Percentiles rank a stretch among this genome's conserved stretches.
Conservation (phyloP, 2,113 vertebrate species). For the Pseudopipra pipra region DNA sequence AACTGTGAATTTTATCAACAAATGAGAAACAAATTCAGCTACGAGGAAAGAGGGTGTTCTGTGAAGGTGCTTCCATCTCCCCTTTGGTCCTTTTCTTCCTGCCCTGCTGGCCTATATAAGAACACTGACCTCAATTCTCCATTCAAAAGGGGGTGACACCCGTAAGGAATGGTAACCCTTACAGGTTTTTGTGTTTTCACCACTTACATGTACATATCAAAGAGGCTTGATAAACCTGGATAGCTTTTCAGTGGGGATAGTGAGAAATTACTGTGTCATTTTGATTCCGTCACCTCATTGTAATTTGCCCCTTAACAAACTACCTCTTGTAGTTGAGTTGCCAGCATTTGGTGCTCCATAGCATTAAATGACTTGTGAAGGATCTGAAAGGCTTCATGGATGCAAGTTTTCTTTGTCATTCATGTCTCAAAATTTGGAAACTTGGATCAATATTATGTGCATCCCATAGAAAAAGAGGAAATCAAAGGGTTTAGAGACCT, state of each 20-base stretch:
- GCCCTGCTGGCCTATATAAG: accelerated
- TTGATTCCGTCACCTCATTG: background rate
- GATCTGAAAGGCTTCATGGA: background rate
- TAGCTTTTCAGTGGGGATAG: background rate
- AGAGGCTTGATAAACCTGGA: background rate
- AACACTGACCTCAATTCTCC: background rate
- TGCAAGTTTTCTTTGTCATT: background rate
- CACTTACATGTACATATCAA: accelerated
- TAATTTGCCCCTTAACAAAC: background rate
- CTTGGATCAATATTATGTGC: background rate
- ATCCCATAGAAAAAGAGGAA: accelerated
- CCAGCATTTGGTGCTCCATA: background rate
- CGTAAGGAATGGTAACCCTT: background rate
- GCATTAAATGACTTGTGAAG: background rate
- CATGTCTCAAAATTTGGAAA: background rate
- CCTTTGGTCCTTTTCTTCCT: background rate
- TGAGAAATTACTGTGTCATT: background rate
- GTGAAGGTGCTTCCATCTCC: background rate
- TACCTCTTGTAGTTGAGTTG: background rate
- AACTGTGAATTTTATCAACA: background rate
- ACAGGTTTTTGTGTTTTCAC: background rate
- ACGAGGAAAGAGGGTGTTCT: background rate
- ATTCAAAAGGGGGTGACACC: accelerated
- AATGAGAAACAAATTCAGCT: background rate
- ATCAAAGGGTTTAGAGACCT: background rate